Conservation (phyloP, 2,888 invertebrate species). For the Strigamia crassipes region DNA sequence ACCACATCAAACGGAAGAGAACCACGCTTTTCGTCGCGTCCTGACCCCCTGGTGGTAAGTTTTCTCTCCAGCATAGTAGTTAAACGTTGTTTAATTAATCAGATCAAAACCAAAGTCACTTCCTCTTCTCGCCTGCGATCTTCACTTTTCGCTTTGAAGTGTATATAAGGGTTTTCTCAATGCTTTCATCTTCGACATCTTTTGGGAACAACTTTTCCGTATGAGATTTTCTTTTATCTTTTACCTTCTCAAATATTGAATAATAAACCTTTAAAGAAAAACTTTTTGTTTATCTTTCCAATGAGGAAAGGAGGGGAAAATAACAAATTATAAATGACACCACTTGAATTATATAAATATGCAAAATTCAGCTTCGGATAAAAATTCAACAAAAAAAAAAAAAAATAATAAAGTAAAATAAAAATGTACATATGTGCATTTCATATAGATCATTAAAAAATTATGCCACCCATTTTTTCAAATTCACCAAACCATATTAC, state of each 20-base stretch:
- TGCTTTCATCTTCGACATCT: constrained; percentile 25
- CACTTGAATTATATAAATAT: constrained; percentile 32
- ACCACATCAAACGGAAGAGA: constrained; percentile 35
- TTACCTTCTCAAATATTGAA: constrained; percentile 29
- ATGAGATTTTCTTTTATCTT: constrained; percentile 12
- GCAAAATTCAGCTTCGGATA: background rate
- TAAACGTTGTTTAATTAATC: constrained; percentile 39
- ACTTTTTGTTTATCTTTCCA: constrained; percentile 23
- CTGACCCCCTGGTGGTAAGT: constrained; percentile 16
- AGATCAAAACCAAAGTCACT: constrained; percentile 36
- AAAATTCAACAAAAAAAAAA: background rate
- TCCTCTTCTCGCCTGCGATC: constrained; percentile 20
- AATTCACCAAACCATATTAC: constrained; percentile 11
- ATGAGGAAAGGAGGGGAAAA: constrained; percentile 3
- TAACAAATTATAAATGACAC: constrained; percentile 40
- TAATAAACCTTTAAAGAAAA: constrained; percentile 12
- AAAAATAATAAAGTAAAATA: background rate
- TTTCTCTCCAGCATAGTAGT: constrained; percentile 18
- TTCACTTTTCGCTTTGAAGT: constrained; percentile 25
- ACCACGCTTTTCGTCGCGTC: constrained; percentile 26
- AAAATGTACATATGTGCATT: constrained; percentile 4
- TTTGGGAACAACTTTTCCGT: constrained; percentile 13
- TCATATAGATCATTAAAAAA: constrained; percentile 23
- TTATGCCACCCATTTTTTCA: background rate
- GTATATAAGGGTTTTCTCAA: constrained; percentile 13